Conservation (phyloP, 2,888 invertebrate species). For the Adelphocoris suturalis region DNA sequence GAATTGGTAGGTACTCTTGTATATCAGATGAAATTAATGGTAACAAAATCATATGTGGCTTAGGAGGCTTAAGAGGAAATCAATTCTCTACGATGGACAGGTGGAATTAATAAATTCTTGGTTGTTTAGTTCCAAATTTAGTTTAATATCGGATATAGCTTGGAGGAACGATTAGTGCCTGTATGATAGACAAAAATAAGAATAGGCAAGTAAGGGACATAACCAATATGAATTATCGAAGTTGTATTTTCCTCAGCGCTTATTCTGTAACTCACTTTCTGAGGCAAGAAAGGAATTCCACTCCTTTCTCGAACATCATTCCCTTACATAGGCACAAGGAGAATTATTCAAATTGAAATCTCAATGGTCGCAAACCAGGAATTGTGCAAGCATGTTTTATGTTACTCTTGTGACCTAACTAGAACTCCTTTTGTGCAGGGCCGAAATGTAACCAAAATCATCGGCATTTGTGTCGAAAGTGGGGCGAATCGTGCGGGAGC, state of each 20-base stretch:
- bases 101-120: too few species aligned
- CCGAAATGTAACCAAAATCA: constrained; percentile 15
- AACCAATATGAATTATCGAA: not conserved
- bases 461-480: constrained; percentile 27
- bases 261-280: not conserved
- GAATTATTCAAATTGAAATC: constrained; percentile 10
- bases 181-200: too few species aligned
- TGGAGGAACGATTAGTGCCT: too few species aligned
- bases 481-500: constrained; percentile 43
- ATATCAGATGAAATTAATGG: too few species aligned
- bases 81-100: too few species aligned
- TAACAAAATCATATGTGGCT: too few species aligned
- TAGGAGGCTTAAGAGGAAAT: too few species aligned
- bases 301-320: not conserved
- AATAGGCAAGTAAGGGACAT: too few species aligned
- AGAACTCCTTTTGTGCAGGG: not conserved
- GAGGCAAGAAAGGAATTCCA: not conserved
- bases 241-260: not conserved
- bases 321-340: not conserved
- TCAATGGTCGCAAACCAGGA: not conserved
- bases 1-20: too few species aligned
- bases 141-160: too few species aligned
- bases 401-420: not conserved
- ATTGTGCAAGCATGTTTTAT: not conserved
- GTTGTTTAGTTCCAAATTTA: too few species aligned